Base-by-base conservation (phyloP, 2,888 invertebrate genomes). In the Drosophila eohydei region DNA sequence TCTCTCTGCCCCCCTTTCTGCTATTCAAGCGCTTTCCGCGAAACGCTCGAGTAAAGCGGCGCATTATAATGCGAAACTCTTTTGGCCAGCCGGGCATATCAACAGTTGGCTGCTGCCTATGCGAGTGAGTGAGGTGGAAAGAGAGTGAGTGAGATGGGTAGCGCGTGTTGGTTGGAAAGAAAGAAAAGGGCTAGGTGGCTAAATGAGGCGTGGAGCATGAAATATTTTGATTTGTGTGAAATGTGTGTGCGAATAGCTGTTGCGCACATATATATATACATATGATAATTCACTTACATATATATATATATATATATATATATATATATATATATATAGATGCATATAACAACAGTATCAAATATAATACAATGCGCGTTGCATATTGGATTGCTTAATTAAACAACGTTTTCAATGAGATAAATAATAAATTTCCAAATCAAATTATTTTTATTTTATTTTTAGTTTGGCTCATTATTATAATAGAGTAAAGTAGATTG, bases 61-160 rank as follows among this genome's bases (percentile, higher is more conserved):
- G 81, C 83, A 86, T 79, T 88, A 83, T 72, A 88, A 86, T 86
- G 84, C 90, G 87, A 89, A 86, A 89, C 89, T 83, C 74, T 88
- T 50, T 83, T 86, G 75, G 77, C 70, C 84, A 90, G 74, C 90
- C 70, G 85, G 70, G 89, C 90, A 90, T 90, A 87, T 87, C 90
- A 87, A 87, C 87, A 90, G 87, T 87, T 87, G 86, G 87, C 73
- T 74, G 82, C 55, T 66, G 78, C 44, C 55, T 51, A 43, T 56
- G 51, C 65, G 41, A 43, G 34, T 43, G 40, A 41, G 26, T 3
- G n/a, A 8, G 36, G 14, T 6, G 11, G 36, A 30, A 8, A n/a
- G 14, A 3, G 48, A 2, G 30, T 4, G 58, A 21, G 28, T 0
- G 51, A 54, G 26, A 38, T 6, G 43, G 16, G 16, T 9, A 34